These are phyloP conservation scores for Edolisoma coerulescens DNA, from an alignment of 2,113 vertebrate genomes.

Conservation along the genomic window DNA sequence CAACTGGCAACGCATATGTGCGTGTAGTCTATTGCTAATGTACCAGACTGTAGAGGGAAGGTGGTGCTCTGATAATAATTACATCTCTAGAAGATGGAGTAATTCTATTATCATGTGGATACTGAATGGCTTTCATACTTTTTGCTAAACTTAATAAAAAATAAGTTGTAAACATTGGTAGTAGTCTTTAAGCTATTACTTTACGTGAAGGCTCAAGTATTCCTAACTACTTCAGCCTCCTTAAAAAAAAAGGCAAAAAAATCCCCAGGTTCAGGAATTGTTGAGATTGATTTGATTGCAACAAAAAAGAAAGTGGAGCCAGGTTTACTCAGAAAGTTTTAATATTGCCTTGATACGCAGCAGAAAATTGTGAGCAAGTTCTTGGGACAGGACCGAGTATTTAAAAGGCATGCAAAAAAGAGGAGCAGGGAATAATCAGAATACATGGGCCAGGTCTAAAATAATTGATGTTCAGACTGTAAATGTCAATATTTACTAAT, in stretches of 20 bases:
- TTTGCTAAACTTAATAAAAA: not conserved
- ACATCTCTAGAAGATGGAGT: not conserved
- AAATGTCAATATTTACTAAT: not conserved
- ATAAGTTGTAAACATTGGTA: not conserved
- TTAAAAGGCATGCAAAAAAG: not conserved
- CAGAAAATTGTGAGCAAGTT: not conserved
- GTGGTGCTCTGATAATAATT: not conserved
- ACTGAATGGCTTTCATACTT: not conserved
- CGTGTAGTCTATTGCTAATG: not conserved
- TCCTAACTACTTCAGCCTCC: not conserved
- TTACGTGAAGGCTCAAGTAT: not conserved
- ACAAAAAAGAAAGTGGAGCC: not conserved
- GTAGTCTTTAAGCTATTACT: not conserved
- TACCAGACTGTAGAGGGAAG: not conserved
- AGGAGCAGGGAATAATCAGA: not conserved
- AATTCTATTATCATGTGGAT: not conserved
- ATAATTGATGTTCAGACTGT: not conserved
- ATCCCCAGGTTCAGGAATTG: rapidly evolving
- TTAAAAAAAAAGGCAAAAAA: not conserved
- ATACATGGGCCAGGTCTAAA: not conserved
- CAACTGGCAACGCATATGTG: not conserved
- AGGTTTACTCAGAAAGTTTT: not conserved
- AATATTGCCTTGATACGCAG: not conserved
- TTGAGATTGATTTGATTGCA: not conserved
- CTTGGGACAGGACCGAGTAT: not conserved